Conservation (phyloP, 2,888 invertebrate species). For the Eupelmus urozonus region DNA sequence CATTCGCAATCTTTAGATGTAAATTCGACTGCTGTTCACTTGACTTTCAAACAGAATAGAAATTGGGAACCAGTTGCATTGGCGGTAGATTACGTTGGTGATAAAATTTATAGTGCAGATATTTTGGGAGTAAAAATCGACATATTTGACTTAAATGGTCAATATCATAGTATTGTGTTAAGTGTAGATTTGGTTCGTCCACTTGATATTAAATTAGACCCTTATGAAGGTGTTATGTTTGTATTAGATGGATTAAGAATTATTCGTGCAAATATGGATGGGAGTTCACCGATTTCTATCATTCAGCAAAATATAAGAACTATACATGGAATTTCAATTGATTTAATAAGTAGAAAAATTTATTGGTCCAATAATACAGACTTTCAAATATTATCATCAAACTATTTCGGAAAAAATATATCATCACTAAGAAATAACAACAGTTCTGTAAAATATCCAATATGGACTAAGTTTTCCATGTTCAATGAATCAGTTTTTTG, state of each 20-base stretch:
- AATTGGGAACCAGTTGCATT: conserved; percentile 49
- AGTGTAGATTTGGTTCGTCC: conserved; percentile 36
- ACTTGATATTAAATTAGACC: conserved; percentile 45
- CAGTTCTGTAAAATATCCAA: background rate
- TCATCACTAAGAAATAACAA: background rate
- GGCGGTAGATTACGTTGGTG: conserved; percentile 36
- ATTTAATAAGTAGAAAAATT: conserved; percentile 5
- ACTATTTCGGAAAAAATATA: conserved; percentile 41
- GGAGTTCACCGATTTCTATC: conserved; percentile 15
- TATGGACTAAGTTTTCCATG: conserved; percentile 42
- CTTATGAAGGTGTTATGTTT: conserved; percentile 35
- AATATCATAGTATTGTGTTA: conserved; percentile 10
- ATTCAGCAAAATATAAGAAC: background rate
- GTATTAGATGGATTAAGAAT: conserved; percentile 52
- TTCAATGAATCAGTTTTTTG: conserved; percentile 33
- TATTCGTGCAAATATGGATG: conserved; percentile 42
- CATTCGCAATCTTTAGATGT: conserved; percentile 38
- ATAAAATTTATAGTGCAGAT: conserved; percentile 54
- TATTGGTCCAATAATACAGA: conserved; percentile 35
- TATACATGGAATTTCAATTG: conserved; percentile 42
- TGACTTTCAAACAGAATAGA: conserved; percentile 39
- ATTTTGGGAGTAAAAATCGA: conserved; percentile 42
- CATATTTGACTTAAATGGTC: conserved; percentile 37
- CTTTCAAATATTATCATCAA: conserved; percentile 23
- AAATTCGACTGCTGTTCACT: conserved; percentile 15